Evolutionary conservation across 1,140 invertebrate species (phyloP).

Genomic region (Bombus sibiricus): DNA sequence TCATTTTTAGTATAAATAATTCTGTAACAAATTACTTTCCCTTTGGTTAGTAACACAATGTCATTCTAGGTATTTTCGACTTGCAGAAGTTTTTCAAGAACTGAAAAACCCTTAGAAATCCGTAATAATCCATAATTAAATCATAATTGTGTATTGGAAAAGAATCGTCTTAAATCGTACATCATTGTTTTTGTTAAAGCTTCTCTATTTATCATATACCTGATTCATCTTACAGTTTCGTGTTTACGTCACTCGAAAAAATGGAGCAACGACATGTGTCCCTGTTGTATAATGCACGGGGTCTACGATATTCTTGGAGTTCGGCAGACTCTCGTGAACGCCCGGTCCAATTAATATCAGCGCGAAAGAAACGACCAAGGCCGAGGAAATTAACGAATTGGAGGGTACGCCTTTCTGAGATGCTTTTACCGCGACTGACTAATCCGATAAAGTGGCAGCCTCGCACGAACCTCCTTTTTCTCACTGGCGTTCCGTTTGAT

Average conservation of each 20-base stretch:
- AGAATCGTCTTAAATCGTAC: too few species aligned
- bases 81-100: too few species aligned
- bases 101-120: too few species aligned
- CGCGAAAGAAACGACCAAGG: constrained; percentile 69
- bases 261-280: neutral
- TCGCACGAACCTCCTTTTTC: constrained; percentile 72
- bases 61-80: too few species aligned
- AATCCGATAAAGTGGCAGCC: constrained; percentile 78
- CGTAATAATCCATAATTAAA: too few species aligned
- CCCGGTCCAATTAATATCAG: constrained; percentile 70
- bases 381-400: constrained; percentile 75
- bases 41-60: too few species aligned
- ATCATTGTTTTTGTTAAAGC: too few species aligned
- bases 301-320: constrained; percentile 50
- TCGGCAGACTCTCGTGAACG: constrained; percentile 51
- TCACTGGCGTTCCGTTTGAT: constrained; percentile 68
- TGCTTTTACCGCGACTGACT: constrained; percentile 69
- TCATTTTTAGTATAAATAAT: too few species aligned
- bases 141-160: too few species aligned
- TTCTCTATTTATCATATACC: neutral
- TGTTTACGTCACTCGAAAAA: neutral
- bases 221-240: neutral
- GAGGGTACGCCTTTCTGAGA: constrained; percentile 64
- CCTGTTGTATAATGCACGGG: constrained; percentile 48
- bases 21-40: too few species aligned